phyloP scores from a whole-genome alignment of 2,888 invertebrate species.

The Notocelia uddmanniana region DNA sequence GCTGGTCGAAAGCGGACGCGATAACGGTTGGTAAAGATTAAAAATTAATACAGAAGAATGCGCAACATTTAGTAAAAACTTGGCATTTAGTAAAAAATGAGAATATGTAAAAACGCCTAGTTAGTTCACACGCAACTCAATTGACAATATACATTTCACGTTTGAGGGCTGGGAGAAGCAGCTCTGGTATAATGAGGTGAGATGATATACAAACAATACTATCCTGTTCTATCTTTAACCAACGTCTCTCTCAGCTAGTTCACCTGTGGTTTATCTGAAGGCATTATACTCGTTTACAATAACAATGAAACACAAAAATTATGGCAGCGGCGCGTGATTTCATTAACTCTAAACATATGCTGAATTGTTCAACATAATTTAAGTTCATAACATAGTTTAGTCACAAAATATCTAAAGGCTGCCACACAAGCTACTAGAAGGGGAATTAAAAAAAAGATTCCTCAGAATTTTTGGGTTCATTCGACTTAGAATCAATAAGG shows the following conservation, averaged over 20 bases:
- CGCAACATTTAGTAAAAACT: not conserved
- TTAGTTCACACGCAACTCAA: slow-evolving; percentile 8
- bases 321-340: not conserved
- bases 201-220: not conserved
- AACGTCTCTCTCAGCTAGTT: not conserved
- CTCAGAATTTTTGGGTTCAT: no score
- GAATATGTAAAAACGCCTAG: not conserved
- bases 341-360: not conserved
- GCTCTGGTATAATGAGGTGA: not conserved
- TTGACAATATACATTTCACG: not conserved
- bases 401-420: no score
- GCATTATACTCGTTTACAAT: not conserved
- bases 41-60: slow-evolving; percentile 11
- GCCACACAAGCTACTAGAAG: no score
- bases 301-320: not conserved
- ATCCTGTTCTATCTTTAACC: not conserved
- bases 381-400: not conserved
- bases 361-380: not conserved
- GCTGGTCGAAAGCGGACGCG: slow-evolving; percentile 32
- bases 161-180: not conserved
- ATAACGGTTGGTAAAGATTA: not conserved
- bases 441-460: no score
- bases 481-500: no score
- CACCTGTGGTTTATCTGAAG: not conserved
- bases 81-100: not conserved